Evolutionary conservation across 2,888 invertebrate genomes (phyloP).

Genomic region (Palloptera scutellata): DNA sequence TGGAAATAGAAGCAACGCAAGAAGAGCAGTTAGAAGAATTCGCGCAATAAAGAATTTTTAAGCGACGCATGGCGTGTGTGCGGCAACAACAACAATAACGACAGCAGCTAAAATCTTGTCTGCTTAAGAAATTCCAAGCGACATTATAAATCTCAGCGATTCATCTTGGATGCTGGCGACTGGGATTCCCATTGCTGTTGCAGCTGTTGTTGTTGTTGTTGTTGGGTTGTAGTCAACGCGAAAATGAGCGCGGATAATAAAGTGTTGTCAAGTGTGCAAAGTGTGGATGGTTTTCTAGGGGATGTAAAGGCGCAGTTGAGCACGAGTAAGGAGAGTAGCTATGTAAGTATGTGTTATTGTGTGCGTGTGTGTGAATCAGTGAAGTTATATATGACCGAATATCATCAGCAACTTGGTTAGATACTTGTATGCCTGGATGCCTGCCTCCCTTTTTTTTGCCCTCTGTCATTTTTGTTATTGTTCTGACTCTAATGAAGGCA

Average conservation of each 20-base stretch:
- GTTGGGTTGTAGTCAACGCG: conserved; percentile 1
- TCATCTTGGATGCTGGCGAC: not conserved
- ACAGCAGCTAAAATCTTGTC: not conserved
- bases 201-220: too few relatives aligned
- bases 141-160: conserved; percentile 12
- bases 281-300: too few relatives aligned
- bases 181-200: not conserved
- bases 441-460: not conserved
- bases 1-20: too few relatives aligned
- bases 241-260: not conserved
- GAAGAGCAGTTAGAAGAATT: not conserved
- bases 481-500: too few relatives aligned
- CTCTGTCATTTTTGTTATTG: not conserved
- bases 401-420: too few relatives aligned
- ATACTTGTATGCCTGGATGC: too few relatives aligned
- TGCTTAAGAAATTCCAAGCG: conserved; percentile 5
- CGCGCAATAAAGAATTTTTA: conserved; percentile 1
- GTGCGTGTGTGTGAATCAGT: too few relatives aligned
- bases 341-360: too few relatives aligned
- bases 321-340: too few relatives aligned
- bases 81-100: conserved; percentile 2
- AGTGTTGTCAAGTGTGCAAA: too few relatives aligned
- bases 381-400: too few relatives aligned
- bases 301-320: too few relatives aligned
- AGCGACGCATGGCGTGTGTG: not conserved